Evolutionary conservation across 2,113 vertebrate species (phyloP), one percentile per base, ranked within the genome.

Genomic region (Microcebus griseorufus): DNA sequence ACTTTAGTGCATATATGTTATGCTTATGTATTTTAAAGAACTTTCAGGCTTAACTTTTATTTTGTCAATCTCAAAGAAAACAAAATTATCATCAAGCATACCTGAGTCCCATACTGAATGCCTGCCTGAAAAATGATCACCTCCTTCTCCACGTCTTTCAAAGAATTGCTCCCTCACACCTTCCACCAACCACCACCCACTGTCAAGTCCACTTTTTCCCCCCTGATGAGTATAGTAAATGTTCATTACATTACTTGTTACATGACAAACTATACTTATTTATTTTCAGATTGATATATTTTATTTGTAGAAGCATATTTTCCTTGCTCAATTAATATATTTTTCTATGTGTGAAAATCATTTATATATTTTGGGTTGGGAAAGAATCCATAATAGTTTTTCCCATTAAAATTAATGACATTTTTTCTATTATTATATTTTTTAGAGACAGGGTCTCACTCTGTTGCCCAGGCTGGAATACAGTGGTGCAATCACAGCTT

Each of bases 221-320:
- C 73, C 27, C 92, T 90, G 79, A 37, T 76, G 32, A 94, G 73
- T 34, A 45, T 2, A 88, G 4, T 25, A 79, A 69, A 58, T 81
- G 25, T 60, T 87, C 5, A 32, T 73, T 62, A 60, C 16, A 34
- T 29, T 89, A 70, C 6, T 53, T 51, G 92, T 85, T 64, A 80
- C 14, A 79, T 32, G 8, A 27, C 13, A 55, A 73, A 75, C 7
- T 34, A 9, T 79, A 70, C 51, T 80, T 69, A 75, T 34, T 92
- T 64, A 70, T 69, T 88, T 94, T 84, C 32, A 80, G 12, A 73
- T 51, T 84, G 14, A 62, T 48, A 83, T 89, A 64, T 39, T 84
- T 91, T 83, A 84, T 29, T 88, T 83, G 86, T 58, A 88, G 65
- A 93, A 67, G 32, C 10, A 73, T 65, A 81, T 79, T 91, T 95